phyloP scores from a whole-genome alignment of 2,797 vertebrate species.

The Cryptoblepharus egeriae region DNA sequence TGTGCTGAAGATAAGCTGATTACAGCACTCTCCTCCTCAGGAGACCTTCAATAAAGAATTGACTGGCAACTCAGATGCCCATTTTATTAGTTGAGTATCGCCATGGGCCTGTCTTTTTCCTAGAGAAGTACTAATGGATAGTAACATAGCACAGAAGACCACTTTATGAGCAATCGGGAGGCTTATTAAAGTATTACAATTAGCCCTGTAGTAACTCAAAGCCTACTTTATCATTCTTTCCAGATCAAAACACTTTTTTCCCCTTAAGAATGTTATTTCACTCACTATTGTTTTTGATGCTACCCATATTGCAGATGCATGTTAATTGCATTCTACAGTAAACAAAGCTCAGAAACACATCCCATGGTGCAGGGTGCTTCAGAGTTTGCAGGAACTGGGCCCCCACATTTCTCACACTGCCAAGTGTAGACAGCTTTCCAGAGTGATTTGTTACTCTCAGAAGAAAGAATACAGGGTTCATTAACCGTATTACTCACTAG shows the following conservation, averaged over 20 bases:
- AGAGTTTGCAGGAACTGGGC: not conserved
- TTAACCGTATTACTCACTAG: too few species aligned
- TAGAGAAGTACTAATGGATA: slow-evolving; percentile 24
- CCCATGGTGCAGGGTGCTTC: not conserved
- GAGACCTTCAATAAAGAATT: slow-evolving; percentile 27
- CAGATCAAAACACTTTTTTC: slow-evolving; percentile 14
- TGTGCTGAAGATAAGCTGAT: slow-evolving; percentile 23
- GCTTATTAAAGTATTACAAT: slow-evolving; percentile 37
- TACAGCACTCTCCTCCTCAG: slow-evolving; percentile 19
- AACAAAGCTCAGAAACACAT: not conserved
- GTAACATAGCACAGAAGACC: slow-evolving; percentile 15
- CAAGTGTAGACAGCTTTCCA: not conserved
- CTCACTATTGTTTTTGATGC: slow-evolving; percentile 18
- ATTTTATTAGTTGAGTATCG: slow-evolving; percentile 30
- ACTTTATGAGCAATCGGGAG: slow-evolving; percentile 27
- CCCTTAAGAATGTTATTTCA: slow-evolving; percentile 8
- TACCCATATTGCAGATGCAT: slow-evolving; percentile 2
- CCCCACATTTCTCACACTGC: not conserved
- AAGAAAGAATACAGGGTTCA: not conserved
- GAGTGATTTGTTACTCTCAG: not conserved
- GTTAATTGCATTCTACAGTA: slow-evolving; percentile 15
- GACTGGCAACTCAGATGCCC: slow-evolving; percentile 23
- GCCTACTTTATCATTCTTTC: slow-evolving; percentile 21
- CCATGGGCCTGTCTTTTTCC: slow-evolving; percentile 15
- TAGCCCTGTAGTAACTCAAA: slow-evolving; percentile 15